Percentiles rank a stretch among this genome's conserved stretches.
Evolutionary conservation across 2,797 vertebrate species (phyloP).

Genomic region (Anisognathus igniventris): DNA sequence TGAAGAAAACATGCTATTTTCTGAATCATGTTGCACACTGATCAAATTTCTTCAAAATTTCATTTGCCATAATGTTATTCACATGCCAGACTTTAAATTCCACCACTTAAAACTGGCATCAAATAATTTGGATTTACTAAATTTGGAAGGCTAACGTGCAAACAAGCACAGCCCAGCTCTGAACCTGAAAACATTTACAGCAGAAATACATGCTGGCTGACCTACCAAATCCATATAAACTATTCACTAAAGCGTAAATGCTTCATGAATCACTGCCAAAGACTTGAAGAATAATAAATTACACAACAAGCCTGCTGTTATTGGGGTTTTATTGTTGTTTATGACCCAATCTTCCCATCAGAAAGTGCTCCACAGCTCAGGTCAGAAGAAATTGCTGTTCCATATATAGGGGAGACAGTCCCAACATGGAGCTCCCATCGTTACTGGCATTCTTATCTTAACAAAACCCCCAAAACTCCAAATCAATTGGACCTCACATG

Average conservation of each 20-base stretch:
- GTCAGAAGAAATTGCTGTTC: not conserved
- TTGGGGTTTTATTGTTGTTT: not conserved
- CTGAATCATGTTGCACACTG: accelerated
- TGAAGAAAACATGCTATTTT: not conserved
- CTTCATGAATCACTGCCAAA: not conserved
- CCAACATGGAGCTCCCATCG: not conserved
- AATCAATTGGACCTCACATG: not conserved
- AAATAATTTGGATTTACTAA: not conserved
- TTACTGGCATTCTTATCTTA: not conserved
- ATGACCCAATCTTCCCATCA: not conserved
- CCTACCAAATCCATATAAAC: not conserved
- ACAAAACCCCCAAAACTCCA: accelerated
- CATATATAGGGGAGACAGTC: not conserved
- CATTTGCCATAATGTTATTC: not conserved
- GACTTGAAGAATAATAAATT: not conserved
- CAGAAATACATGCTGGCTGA: not conserved
- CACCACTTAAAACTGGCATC: not conserved
- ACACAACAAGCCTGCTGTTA: not conserved
- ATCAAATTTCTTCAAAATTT: not conserved
- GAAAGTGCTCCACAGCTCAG: not conserved
- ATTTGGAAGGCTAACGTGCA: not conserved
- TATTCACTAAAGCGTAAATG: not conserved
- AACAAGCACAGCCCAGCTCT: not conserved
- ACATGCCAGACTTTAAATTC: not conserved
- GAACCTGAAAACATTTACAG: not conserved